Conservation (phyloP, 92 coral and sea anemone species). For the Umimayanthus kanabou region DNA sequence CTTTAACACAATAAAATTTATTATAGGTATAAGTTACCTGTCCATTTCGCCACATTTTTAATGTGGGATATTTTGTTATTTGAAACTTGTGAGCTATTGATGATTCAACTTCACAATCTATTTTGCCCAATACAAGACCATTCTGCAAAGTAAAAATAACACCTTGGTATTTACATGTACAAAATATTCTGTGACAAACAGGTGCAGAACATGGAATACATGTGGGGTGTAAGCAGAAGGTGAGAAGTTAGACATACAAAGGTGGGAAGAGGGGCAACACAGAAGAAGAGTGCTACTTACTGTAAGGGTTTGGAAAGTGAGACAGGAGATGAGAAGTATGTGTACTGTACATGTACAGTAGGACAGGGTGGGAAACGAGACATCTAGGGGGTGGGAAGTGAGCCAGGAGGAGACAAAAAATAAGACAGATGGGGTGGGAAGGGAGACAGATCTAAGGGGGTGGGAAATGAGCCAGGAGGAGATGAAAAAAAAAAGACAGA, state of each 20-base stretch:
- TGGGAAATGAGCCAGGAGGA: not conserved
- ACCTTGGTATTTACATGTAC: not conserved
- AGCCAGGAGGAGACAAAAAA: not conserved
- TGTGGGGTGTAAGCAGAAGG: no score
- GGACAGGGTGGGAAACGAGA: no score
- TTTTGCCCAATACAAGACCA: constrained; percentile 83
- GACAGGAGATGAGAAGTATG: not conserved
- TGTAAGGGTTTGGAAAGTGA: not conserved
- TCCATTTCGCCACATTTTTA: constrained; percentile 90
- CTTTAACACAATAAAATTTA: not conserved
- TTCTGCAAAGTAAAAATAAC: constrained; percentile 45
- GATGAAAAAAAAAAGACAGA: not conserved
- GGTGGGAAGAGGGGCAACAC: not conserved
- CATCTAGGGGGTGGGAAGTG: not conserved
- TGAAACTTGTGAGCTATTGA: constrained; percentile 75
- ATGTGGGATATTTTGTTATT: constrained; percentile 90
- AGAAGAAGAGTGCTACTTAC: not conserved
- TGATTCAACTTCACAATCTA: constrained; percentile 89
- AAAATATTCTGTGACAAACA: not conserved
- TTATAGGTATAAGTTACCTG: constrained; percentile 55
- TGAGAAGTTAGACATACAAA: no score
- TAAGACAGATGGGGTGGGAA: not conserved
- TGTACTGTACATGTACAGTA: no score
- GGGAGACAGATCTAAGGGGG: not conserved
- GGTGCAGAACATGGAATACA: no score